A percentile compares a stretch with the other conserved stretches of the same genome.
Conservation (phyloP, 2,113 vertebrate genomes). For the Phodopus roborovskii region DNA sequence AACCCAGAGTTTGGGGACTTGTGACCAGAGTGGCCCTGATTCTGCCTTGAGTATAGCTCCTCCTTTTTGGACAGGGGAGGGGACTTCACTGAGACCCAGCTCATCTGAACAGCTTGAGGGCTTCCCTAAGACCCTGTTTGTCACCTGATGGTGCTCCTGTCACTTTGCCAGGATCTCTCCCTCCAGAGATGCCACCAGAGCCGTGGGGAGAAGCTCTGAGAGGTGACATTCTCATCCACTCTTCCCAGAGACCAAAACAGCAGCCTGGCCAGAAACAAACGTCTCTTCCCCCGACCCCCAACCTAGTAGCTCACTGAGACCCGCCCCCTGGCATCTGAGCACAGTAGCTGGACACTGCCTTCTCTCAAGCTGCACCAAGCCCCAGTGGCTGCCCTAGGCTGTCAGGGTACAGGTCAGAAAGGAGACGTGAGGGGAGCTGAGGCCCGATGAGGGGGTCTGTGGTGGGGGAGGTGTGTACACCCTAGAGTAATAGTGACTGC, state of each 20-base stretch:
- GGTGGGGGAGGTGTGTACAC: too few species aligned
- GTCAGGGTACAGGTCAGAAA: not conserved
- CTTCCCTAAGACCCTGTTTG: not conserved
- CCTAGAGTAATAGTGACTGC: not conserved
- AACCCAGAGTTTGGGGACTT: not conserved
- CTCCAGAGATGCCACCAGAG: not conserved
- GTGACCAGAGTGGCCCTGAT: not conserved
- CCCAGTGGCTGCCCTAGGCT: not conserved
- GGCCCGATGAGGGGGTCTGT: not conserved
- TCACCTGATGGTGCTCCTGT: not conserved
- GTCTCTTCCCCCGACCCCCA: accelerated
- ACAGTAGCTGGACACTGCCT: not conserved
- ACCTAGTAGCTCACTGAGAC: not conserved
- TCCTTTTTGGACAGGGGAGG: not conserved
- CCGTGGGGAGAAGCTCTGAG: not conserved
- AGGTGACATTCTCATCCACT: not conserved
- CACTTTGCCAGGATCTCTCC: not conserved
- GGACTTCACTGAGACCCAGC: not conserved
- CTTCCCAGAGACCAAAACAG: not conserved
- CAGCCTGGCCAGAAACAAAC: not conserved
- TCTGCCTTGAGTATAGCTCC: not conserved
- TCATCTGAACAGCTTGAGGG: not conserved
- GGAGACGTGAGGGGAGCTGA: too few species aligned
- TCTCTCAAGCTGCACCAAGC: not conserved
- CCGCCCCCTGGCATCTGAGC: not conserved